Evolutionary conservation across 2,888 invertebrate species (phyloP).

Genomic region (Drosophila ochracea): DNA sequence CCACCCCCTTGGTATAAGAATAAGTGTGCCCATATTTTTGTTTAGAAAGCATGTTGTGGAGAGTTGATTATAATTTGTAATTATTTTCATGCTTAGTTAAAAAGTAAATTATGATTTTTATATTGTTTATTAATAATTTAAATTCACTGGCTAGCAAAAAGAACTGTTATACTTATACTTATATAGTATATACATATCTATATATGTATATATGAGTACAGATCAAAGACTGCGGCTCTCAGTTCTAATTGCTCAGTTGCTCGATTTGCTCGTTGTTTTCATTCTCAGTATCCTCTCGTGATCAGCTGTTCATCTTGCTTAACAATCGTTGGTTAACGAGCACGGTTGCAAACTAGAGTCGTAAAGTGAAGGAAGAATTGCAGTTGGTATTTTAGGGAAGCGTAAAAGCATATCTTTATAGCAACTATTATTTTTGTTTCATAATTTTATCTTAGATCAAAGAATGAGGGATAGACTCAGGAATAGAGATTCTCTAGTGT

Average conservation of each 20-base stretch:
- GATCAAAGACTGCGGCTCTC: neutral
- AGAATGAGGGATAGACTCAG: neutral
- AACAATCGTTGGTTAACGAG: neutral
- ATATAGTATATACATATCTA: neutral
- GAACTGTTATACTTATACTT: too few relatives aligned
- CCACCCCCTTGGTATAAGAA: neutral
- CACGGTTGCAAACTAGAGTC: neutral
- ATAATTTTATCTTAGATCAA: neutral
- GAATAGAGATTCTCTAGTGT: neutral
- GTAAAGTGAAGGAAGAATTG: too few relatives aligned
- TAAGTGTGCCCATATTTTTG: slow-evolving; percentile 16
- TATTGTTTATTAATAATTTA: neutral
- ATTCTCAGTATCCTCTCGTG: neutral
- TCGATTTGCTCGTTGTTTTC: neutral
- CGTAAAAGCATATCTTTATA: neutral
- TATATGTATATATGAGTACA: neutral
- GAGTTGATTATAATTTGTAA: neutral
- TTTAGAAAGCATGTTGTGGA: neutral
- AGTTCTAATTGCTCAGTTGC: neutral
- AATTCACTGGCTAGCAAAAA: too few relatives aligned
- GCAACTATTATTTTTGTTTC: neutral
- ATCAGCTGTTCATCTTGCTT: neutral
- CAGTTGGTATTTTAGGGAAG: neutral
- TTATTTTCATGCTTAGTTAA: neutral
- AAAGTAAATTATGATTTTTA: neutral